Evolutionary conservation across 2,888 invertebrate genomes (phyloP), one percentile per base, ranked within the genome.

Genomic region (Chesias legatella): DNA sequence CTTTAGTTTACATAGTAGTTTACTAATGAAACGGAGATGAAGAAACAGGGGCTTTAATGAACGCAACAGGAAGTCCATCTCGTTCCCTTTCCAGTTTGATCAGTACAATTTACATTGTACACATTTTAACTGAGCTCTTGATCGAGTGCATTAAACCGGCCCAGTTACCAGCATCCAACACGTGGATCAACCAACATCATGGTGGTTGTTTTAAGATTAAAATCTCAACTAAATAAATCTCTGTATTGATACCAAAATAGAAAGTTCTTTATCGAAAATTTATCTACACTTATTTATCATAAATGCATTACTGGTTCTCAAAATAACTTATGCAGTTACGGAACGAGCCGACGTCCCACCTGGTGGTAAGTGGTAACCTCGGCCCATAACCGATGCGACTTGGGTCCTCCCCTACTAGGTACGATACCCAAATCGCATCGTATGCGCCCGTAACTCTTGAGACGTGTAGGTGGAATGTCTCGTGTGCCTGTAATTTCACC

Each of bases 71-170:
- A 51, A 53, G 46, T 44, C 10, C 27, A 30, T 21, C 10, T 36
- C 35, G 27, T 32, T 39, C 30, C 23, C 17, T 25, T 17, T 39
- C 43, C 53, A 45, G 40, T 44, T 51, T 51, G 35, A 53, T 48
- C 46, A 40, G 48, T 41, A 40, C 40, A 52, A 48, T 55, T 63
- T 58, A 58, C 53, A 52, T 66, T 74, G 77, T 79, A 77, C 81
- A 73, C 70, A 72, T 74, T 74, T 68, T 62, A n/a, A 60, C 66
- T 59, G 42, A 59, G 59, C 56, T 70, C 71, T 67, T 73, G 72
- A 78, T 73, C 73, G 75, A 79, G 69, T 75, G 70, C 69, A 71
- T 70, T 60, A 57, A 63, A 55, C 64, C 70, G 77, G 63, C 73
- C 76, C 63, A 75, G 71, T 73, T 75, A 67, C 53, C 58, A 55